These are phyloP conservation scores for Drosophila kurseongensis DNA, from an alignment of 1,140 invertebrate species.

Conservation along the genomic window DNA sequence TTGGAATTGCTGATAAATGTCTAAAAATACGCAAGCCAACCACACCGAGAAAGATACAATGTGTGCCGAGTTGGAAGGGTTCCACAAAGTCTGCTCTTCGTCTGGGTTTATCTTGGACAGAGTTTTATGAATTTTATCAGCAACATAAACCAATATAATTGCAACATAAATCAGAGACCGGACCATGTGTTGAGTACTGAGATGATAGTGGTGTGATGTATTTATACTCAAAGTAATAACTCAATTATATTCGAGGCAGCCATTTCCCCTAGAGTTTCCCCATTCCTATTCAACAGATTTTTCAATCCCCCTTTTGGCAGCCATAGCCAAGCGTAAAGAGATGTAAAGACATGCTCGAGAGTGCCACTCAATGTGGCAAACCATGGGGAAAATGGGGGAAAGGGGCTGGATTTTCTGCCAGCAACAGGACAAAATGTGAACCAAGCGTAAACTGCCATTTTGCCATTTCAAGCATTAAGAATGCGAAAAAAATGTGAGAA, in stretches of 20 bases:
- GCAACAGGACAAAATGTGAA: constrained; percentile 71
- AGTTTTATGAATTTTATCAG: constrained; percentile 22
- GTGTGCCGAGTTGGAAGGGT: constrained; percentile 23
- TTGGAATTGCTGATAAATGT: constrained; percentile 63
- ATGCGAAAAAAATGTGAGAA: constrained; percentile 21
- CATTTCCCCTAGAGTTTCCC: constrained; percentile 43
- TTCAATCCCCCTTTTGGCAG: constrained; percentile 15
- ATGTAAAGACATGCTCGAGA: constrained; percentile 80
- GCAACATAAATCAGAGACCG: constrained; percentile 18
- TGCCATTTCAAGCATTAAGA: constrained; percentile 67
- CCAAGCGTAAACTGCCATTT: constrained; percentile 79
- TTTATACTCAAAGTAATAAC: constrained; percentile 28
- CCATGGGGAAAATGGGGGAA: constrained; percentile 16
- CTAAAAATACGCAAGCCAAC: constrained; percentile 66
- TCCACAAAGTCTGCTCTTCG: constrained; percentile 12
- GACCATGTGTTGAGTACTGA: constrained; percentile 18
- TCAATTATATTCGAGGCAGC: constrained; percentile 28
- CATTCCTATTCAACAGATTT: constrained; percentile 21
- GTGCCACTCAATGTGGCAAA: constrained; percentile 73
- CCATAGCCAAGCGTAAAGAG: constrained; percentile 75
- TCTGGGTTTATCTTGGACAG: constrained; percentile 21
- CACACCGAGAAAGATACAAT: constrained; percentile 49
- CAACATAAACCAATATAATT: constrained; percentile 27
- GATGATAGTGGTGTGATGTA: constrained; percentile 20
- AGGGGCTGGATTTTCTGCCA: constrained; percentile 14